A percentile compares a stretch with the other conserved stretches of the same genome.
Evolutionary conservation across 1,140 invertebrate species (phyloP).

Genomic region (Drosophila littoralis): DNA sequence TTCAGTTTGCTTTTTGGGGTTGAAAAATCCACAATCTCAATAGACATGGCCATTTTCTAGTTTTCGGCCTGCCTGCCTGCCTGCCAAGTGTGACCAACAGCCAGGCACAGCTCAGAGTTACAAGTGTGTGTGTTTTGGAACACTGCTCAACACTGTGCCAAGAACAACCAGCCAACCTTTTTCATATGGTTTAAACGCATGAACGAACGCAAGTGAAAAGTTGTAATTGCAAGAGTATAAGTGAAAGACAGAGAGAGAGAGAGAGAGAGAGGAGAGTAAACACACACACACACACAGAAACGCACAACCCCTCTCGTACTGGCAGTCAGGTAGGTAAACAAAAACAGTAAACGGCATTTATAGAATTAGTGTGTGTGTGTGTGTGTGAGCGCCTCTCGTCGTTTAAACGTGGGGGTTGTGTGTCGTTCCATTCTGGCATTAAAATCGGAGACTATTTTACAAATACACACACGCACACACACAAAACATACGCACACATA

Average conservation of each 20-base stretch:
- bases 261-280: constrained; percentile 18
- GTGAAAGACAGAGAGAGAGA: constrained; percentile 1
- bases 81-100: constrained; percentile 37
- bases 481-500: constrained; percentile 4
- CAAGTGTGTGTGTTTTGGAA: constrained; percentile 31
- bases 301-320: constrained; percentile 21
- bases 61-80: constrained; percentile 11
- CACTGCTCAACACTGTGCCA: constrained; percentile 27
- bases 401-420: constrained; percentile 35
- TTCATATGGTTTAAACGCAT: constrained; percentile 27
- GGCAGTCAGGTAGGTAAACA: constrained; percentile 41
- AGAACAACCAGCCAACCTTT: constrained; percentile 26
- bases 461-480: constrained; percentile 7
- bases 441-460: constrained; percentile 35
- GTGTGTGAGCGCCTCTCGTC: constrained; percentile 19
- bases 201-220: constrained; percentile 32
- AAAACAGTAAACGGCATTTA: constrained; percentile 52
- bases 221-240: constrained; percentile 27
- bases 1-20: constrained; percentile 13
- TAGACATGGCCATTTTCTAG: constrained; percentile 36
- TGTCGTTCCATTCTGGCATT: constrained; percentile 18
- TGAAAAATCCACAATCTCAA: constrained; percentile 36
- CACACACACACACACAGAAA: constrained; percentile 14
- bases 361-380: constrained; percentile 15
- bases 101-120: constrained; percentile 8